phyloP scores from a whole-genome alignment of 2,797 vertebrate species.

The Acipenser ruthenus region DNA sequence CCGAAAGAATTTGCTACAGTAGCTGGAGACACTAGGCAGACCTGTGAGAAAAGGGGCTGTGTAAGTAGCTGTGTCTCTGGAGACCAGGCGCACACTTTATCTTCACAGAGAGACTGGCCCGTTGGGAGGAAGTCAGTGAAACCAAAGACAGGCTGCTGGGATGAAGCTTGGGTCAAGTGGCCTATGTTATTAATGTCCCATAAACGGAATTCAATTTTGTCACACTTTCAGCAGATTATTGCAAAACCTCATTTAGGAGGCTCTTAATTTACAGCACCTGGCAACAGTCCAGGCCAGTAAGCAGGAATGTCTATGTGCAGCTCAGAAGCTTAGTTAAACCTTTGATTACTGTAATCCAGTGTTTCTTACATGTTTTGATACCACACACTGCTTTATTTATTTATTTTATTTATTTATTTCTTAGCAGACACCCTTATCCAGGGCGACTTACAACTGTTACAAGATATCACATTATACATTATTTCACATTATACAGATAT shows the following conservation, averaged over 20 bases:
- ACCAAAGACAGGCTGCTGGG: slow-evolving; percentile 25
- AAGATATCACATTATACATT: too few relatives aligned
- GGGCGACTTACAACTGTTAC: too few relatives aligned
- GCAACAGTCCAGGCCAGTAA: background rate
- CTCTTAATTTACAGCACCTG: slow-evolving; percentile 11
- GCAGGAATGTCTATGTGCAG: background rate
- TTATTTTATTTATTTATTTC: too few relatives aligned
- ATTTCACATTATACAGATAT: too few relatives aligned
- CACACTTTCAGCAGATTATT: slow-evolving; percentile 18
- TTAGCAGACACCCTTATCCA: too few relatives aligned
- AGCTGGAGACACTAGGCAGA: slow-evolving; percentile 14
- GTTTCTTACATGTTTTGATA: background rate
- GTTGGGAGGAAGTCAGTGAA: slow-evolving; percentile 32
- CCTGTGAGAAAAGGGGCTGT: slow-evolving; percentile 9
- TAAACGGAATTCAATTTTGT: slow-evolving; percentile 20
- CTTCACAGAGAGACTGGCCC: slow-evolving; percentile 13
- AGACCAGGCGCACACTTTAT: slow-evolving; percentile 23
- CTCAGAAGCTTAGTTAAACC: background rate
- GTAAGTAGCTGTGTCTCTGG: slow-evolving; percentile 12
- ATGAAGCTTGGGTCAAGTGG: slow-evolving; percentile 24
- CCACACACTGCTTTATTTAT: too few relatives aligned
- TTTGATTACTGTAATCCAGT: background rate
- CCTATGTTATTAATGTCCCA: slow-evolving; percentile 34
- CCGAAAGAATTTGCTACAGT: slow-evolving; percentile 16
- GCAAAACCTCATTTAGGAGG: slow-evolving; percentile 32